Evolutionary conservation across 2,888 invertebrate genomes (phyloP), one percentile per base, ranked within the genome.

Genomic region (Allophyes oxyacanthae): DNA sequence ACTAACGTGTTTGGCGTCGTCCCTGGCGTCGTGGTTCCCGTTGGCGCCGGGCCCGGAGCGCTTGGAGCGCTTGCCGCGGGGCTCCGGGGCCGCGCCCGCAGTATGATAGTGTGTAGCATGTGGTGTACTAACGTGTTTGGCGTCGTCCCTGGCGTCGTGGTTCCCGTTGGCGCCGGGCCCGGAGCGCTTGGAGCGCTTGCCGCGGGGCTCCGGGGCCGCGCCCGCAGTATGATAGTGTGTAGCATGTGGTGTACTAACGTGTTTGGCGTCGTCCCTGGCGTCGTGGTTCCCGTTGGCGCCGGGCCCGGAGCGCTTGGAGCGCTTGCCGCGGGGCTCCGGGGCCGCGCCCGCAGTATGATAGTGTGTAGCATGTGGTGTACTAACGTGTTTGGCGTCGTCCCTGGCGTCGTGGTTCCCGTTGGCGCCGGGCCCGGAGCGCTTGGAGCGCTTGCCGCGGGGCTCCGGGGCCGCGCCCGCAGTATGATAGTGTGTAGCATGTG

Each of bases 61-160:
- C 88, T 97, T 97, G 68, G 96, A 97, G 72, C 97, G 96, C 91
- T 96, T 98, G 80, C 96, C 96, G 81, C 93, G 92, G 88, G n/a
- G n/a, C n/a, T n/a, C n/a, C n/a, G n/a, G n/a, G n/a, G n/a, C n/a
- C n/a, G n/a, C n/a, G n/a, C n/a, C n/a, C n/a, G n/a, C n/a, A n/a
- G n/a, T n/a, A n/a, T n/a, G n/a, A n/a, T n/a, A n/a, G n/a, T n/a
- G n/a, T n/a, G n/a, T n/a, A n/a, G n/a, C n/a, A n/a, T n/a, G n/a
- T n/a, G 8, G 6, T 11, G n/a, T 48, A 78, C 82, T 60, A 33
- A 92, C 92, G 37, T 84, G 85, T 78, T 91, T 90, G 61, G 81
- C 81, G 6, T 90, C 89, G 38, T 81, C 83, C 11, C 84, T 82
- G 1, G 64, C 82, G 33, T 92, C 92, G 70, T 90, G 87, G 79